Evolutionary conservation across 2,888 invertebrate genomes (phyloP), one percentile per base, ranked within the genome.

Genomic region (Callosobruchus maculatus): DNA sequence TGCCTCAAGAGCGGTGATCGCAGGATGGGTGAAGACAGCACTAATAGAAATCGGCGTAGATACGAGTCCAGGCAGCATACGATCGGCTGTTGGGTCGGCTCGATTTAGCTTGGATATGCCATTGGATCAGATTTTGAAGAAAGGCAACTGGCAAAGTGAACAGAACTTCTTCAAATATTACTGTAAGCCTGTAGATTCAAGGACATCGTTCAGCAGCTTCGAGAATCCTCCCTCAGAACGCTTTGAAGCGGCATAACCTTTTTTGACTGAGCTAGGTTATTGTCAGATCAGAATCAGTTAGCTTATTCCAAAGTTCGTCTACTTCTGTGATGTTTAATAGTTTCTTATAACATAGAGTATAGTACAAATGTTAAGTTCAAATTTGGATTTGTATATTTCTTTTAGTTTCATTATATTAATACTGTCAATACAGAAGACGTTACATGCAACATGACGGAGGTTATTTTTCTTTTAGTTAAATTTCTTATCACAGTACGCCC

Each of bases 81-180:
- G 69, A 13, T 31, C 72, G 26, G 49, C 68, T 68, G 68, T 49
- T 49, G 49, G 49, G 1, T 49, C 49, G 13, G 49, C 49, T 13
- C 49, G 49, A 13, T 49, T 49, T 49, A 49, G 49, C 13, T 49
- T 49, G 49, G 13, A 73, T 20, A 22, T 73, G 49, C 66, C 67
- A 0, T 7, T 73, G 0, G 74, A 77, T n/a, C 0, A 20, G n/a
- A 74, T 76, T 20, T 67, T 77, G 3, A 68, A 72, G 68, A 66
- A 67, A 20, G 75, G 73, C 7, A 77, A 76, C 66, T 77, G 77
- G 77, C 22, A 70, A 20, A 71, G 72, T 26, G 22, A 67, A 7
- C 20, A 68, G 67, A 77, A 77, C 71, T 71, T 77, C 20, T 72
- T 74, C 30, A 77, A 74, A 21, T 68, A 74, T 70, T 74, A 76